These are phyloP conservation scores for Caenorhabditis japonica DNA, from an alignment of 2,888 invertebrate species.

Conservation along the genomic window DNA sequence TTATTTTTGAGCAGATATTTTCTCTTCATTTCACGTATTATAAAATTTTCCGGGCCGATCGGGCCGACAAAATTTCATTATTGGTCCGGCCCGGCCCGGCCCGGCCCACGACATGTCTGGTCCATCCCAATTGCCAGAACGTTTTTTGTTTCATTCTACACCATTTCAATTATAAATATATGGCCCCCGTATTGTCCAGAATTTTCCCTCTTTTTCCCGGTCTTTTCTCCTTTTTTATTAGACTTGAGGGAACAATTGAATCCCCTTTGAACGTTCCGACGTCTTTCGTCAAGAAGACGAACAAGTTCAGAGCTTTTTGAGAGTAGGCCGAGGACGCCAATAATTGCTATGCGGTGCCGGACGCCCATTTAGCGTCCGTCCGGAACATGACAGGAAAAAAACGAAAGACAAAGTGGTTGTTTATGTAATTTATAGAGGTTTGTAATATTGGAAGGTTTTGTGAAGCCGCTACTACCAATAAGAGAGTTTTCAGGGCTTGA, in stretches of 20 bases:
- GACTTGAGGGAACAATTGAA: slow-evolving; percentile 45
- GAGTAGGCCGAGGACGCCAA: slow-evolving; percentile 15
- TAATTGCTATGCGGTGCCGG: slow-evolving; percentile 44
- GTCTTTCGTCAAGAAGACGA: slow-evolving; percentile 20
- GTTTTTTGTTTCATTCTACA: too few species aligned
- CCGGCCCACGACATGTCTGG: too few species aligned
- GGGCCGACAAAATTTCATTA: too few species aligned
- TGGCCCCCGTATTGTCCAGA: slow-evolving; percentile 16
- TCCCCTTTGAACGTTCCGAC: slow-evolving; percentile 40
- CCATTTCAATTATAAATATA: slow-evolving; percentile 47
- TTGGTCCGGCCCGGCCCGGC: too few species aligned
- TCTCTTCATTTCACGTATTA: too few species aligned
- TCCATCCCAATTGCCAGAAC: too few species aligned
- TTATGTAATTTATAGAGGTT: slow-evolving; percentile 37
- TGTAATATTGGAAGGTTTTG: slow-evolving; percentile 33
- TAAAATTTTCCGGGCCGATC: too few species aligned
- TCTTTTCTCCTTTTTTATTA: slow-evolving; percentile 14
- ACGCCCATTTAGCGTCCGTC: slow-evolving; percentile 27
- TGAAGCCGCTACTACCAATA: too few species aligned
- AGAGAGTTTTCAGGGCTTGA: too few species aligned
- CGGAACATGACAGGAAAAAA: slow-evolving; percentile 31
- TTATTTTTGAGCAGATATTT: too few species aligned
- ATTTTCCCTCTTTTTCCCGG: neutral
- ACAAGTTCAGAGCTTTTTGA: slow-evolving; percentile 43
- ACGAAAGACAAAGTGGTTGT: slow-evolving; percentile 17